phyloP scores from a whole-genome alignment of 2,888 invertebrate genomes.

The Panopea generosa region DNA sequence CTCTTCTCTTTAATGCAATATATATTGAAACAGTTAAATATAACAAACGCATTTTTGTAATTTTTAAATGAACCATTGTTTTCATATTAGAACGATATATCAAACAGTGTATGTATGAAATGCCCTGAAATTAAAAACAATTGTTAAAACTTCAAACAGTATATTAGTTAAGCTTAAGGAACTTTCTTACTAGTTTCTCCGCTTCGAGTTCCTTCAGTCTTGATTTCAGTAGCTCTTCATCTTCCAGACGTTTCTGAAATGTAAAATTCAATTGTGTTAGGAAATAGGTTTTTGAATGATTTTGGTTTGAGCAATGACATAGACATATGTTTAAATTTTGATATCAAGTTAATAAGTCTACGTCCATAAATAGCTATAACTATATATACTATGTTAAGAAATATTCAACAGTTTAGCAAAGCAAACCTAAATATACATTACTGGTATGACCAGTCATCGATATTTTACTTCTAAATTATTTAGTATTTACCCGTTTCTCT shows the following conservation, averaged over 20 bases:
- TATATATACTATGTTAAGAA: no score
- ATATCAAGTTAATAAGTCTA: background rate
- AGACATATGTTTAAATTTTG: background rate
- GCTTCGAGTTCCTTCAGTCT: slow-evolving; percentile 68
- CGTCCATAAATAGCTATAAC: no score
- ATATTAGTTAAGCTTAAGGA: no score
- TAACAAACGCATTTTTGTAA: background rate
- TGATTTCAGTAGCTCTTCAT: slow-evolving; percentile 63
- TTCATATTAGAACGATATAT: no score
- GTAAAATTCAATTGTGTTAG: background rate
- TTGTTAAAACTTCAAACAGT: background rate
- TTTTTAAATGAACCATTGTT: background rate
- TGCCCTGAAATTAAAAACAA: background rate
- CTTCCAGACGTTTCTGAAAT: slow-evolving; percentile 66
- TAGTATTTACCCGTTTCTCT: slow-evolving; percentile 55
- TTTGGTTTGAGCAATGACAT: background rate
- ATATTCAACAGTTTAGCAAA: no score
- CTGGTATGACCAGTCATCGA: no score
- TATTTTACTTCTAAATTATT: no score
- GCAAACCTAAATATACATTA: no score
- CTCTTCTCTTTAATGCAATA: slow-evolving; percentile 84
- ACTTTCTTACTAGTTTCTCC: slow-evolving; percentile 63
- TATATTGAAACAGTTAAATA: background rate
- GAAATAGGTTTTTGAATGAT: background rate
- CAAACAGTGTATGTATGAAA: no score